A percentile compares a stretch with the other conserved stretches of the same genome.
Evolutionary conservation across 2,797 vertebrate species (phyloP).

Genomic region (Alosa sapidissima): DNA sequence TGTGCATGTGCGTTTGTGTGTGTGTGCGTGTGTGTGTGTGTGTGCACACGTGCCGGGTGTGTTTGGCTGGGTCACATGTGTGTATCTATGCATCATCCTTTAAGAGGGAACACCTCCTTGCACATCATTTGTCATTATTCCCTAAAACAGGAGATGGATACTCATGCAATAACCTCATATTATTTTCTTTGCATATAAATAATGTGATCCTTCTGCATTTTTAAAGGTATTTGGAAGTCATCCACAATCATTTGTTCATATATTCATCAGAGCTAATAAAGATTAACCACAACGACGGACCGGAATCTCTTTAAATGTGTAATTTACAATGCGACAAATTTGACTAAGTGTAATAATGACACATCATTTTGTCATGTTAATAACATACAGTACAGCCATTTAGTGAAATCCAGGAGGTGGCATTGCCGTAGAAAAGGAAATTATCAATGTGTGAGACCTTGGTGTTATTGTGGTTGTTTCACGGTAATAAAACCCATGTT

Average conservation of each 20-base stretch:
- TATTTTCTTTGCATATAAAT: background rate
- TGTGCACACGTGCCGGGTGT: background rate
- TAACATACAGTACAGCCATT: background rate
- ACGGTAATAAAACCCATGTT: background rate
- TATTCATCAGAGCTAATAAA: background rate
- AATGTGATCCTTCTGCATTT: background rate
- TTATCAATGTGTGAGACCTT: background rate
- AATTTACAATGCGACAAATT: background rate
- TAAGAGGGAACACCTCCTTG: background rate
- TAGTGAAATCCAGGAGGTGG: background rate
- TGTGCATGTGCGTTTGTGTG: conserved; percentile 59
- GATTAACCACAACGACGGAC: background rate
- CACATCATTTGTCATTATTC: background rate
- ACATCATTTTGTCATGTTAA: background rate
- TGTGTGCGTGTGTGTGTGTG: conserved; percentile 38
- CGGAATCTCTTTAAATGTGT: background rate
- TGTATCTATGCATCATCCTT: conserved; percentile 8
- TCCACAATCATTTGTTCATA: background rate
- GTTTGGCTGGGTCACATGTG: background rate
- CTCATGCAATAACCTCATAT: background rate
- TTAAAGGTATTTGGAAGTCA: background rate
- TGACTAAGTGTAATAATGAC: background rate
- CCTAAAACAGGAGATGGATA: conserved; percentile 6
- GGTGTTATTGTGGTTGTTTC: background rate
- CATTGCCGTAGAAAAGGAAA: background rate